These are phyloP conservation scores for Apis cerana DNA, from an alignment of 1,140 invertebrate species.

Conservation along the genomic window DNA sequence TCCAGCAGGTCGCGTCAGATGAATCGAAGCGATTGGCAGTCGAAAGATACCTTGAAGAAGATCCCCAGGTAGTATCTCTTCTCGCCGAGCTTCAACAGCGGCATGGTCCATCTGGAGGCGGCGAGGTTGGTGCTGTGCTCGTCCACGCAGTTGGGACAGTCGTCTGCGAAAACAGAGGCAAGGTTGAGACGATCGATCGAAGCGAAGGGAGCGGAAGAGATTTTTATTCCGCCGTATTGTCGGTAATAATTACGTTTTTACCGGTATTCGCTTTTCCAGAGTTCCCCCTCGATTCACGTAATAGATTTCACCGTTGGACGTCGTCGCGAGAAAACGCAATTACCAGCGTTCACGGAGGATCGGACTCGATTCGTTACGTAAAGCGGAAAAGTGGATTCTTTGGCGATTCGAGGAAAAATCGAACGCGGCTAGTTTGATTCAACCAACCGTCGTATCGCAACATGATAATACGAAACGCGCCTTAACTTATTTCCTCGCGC, in stretches of 20 bases:
- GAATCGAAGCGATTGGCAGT: conserved; percentile 58
- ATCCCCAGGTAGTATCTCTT: conserved; percentile 94
- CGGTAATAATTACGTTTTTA: background rate
- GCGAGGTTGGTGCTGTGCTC: conserved; percentile 82
- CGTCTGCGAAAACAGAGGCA: conserved; percentile 75
- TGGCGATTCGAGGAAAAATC: background rate
- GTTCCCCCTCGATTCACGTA: conserved; percentile 29
- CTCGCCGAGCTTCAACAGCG: conserved; percentile 91
- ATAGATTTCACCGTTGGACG: conserved; percentile 29
- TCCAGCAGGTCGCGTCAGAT: conserved; percentile 48
- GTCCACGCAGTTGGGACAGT: conserved; percentile 90
- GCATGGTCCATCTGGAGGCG: conserved; percentile 92
- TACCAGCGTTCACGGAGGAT: conserved; percentile 8
- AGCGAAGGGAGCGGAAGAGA: no score
- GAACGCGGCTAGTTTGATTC: conserved; percentile 14
- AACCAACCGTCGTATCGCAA: no score
- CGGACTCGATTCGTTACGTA: conserved; percentile 26
- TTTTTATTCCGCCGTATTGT: no score
- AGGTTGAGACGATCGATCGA: background rate
- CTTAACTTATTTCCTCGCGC: no score
- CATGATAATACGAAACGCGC: no score
- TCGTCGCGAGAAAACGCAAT: conserved; percentile 24
- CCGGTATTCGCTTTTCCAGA: background rate
- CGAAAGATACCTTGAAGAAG: conserved; percentile 90
- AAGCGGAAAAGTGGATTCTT: conserved; percentile 32